Evolutionary conservation across 2,797 vertebrate genomes (phyloP).

Genomic region (Streptopelia turtur): DNA sequence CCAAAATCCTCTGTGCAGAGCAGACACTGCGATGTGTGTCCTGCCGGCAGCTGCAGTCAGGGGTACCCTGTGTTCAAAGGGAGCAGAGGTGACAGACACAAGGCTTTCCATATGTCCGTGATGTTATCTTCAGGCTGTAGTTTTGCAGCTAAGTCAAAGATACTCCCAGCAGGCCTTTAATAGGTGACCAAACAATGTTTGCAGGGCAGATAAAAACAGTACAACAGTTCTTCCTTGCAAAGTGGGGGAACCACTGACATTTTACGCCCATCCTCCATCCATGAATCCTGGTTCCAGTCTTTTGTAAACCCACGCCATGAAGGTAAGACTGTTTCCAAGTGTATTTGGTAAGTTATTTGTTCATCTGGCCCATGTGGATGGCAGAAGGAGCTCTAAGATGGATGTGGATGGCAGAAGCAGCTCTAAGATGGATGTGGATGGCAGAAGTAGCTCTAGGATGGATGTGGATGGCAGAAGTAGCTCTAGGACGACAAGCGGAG

Average conservation of each 20-base stretch:
- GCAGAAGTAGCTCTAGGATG: neutral
- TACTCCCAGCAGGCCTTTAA: neutral
- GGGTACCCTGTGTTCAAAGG: neutral
- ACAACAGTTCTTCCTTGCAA: neutral
- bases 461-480: neutral
- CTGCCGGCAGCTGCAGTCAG: neutral
- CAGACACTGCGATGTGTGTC: neutral
- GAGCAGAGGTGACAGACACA: neutral
- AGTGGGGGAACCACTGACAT: neutral
- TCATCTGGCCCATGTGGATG: neutral
- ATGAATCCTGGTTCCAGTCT: neutral
- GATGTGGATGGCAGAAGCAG: neutral
- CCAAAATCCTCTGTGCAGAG: neutral
- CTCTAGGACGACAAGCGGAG: accelerated
- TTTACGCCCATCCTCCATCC: neutral
- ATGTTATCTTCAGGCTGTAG: neutral
- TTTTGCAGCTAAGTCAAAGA: neutral
- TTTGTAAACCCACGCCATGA: neutral
- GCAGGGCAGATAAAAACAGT: neutral
- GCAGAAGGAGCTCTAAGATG: neutral
- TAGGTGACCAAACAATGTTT: neutral
- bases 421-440: neutral
- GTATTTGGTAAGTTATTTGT: neutral
- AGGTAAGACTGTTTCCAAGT: neutral
- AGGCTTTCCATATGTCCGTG: neutral